These are phyloP conservation scores for Aphidius ervi DNA, from an alignment of 1,140 invertebrate species.

Conservation along the genomic window DNA sequence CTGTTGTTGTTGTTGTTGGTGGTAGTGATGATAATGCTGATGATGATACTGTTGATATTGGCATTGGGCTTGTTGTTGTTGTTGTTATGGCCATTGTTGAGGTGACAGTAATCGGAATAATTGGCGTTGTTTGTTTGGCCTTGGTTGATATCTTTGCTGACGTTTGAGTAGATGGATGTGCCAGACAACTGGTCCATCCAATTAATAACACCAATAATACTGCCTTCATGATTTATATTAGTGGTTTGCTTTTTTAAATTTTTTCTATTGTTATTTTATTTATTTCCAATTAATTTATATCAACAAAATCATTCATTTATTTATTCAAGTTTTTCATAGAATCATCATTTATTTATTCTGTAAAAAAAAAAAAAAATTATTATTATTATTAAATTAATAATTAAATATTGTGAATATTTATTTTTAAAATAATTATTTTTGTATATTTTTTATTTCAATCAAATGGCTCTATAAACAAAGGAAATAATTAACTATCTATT, in stretches of 20 bases:
- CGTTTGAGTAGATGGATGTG: conserved; percentile 29
- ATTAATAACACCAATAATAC: conserved; percentile 15
- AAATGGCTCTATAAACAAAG: no score
- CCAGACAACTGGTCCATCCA: conserved; percentile 23
- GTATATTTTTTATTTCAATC: no score
- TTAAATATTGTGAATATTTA: no score
- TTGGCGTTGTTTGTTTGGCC: conserved; percentile 35
- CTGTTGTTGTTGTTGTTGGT: background rate
- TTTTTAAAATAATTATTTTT: no score
- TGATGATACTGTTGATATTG: conserved; percentile 31
- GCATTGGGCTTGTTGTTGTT: conserved; percentile 37
- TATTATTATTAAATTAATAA: no score
- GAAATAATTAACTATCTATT: no score
- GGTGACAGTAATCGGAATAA: conserved; percentile 35
- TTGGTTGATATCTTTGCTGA: conserved; percentile 21
- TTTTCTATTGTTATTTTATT: background rate
- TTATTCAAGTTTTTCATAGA: no score
- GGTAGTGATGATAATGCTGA: background rate
- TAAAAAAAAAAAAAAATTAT: no score
- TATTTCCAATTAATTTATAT: no score
- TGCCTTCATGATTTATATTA: conserved; percentile 7
- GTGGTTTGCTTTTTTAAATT: no score
- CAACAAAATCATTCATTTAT: no score
- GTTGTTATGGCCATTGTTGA: conserved; percentile 27
- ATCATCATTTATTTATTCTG: no score